Percentiles rank a stretch among this genome's conserved stretches.
phyloP scores from a whole-genome alignment of 2,888 invertebrate genomes.

The Neoascia interrupta region DNA sequence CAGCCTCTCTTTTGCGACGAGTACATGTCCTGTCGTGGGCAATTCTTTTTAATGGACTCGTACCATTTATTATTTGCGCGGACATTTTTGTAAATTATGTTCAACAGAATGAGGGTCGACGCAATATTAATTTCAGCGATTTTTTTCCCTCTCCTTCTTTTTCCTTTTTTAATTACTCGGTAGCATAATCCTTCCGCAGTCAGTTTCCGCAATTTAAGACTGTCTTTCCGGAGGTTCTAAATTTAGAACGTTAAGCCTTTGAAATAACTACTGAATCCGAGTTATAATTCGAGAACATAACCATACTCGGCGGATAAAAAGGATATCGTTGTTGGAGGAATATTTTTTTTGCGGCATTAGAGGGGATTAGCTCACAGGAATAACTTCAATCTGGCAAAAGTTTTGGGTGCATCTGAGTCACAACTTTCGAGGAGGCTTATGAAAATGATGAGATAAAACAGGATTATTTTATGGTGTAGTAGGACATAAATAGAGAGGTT shows the following conservation, averaged over 20 bases:
- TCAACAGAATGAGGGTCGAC: neutral
- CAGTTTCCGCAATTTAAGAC: neutral
- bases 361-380: neutral
- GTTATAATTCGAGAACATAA: too few species aligned
- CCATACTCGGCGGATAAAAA: too few species aligned
- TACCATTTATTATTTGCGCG: conserved; percentile 46
- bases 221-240: neutral
- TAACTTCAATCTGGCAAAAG: neutral
- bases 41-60: conserved; percentile 47
- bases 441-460: too few species aligned
- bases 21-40: conserved; percentile 42
- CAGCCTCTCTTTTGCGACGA: neutral
- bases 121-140: conserved; percentile 43
- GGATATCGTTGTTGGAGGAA: neutral
- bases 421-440: too few species aligned
- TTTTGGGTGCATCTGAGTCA: too few species aligned
- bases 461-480: too few species aligned
- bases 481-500: too few species aligned
- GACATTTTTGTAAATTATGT: conserved; percentile 49
- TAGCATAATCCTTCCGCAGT: neutral
- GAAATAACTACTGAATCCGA: too few species aligned
- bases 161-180: conserved; percentile 23
- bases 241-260: too few species aligned
- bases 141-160: too few species aligned
- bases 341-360: neutral